Conservation (phyloP, 2,113 vertebrate species). For the Sula dactylatra region DNA sequence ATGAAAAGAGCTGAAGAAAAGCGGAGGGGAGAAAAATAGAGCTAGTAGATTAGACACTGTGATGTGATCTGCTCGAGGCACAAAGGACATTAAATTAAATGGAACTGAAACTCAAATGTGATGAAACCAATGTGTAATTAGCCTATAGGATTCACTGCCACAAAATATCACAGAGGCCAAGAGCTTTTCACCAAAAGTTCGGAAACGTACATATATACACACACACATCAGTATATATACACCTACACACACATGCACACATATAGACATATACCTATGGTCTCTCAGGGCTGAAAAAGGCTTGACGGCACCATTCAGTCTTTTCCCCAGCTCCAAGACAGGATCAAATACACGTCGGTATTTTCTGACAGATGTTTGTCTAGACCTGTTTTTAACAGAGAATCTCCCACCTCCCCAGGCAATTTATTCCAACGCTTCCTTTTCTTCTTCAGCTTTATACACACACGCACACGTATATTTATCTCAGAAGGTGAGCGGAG, state of each 20-base stretch:
- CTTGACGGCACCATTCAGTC: background rate
- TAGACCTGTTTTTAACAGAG: slow-evolving; percentile 42
- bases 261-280: background rate
- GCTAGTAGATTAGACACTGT: background rate
- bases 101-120: background rate
- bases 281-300: background rate
- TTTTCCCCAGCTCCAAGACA: background rate
- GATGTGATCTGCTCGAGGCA: background rate
- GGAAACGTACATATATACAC: background rate
- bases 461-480: background rate
- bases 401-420: slow-evolving; percentile 41
- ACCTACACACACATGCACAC: fast-evolving
- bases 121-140: background rate
- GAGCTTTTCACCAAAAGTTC: background rate
- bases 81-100: background rate
- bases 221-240: background rate
- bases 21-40: background rate
- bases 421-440: background rate
- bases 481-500: background rate
- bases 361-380: slow-evolving; percentile 52
- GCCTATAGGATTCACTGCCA: background rate
- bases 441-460: background rate
- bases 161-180: background rate
- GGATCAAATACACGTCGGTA: background rate
- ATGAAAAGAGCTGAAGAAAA: background rate